Conservation (phyloP, 2,888 invertebrate genomes). For the Neoaliturus tenellus region DNA sequence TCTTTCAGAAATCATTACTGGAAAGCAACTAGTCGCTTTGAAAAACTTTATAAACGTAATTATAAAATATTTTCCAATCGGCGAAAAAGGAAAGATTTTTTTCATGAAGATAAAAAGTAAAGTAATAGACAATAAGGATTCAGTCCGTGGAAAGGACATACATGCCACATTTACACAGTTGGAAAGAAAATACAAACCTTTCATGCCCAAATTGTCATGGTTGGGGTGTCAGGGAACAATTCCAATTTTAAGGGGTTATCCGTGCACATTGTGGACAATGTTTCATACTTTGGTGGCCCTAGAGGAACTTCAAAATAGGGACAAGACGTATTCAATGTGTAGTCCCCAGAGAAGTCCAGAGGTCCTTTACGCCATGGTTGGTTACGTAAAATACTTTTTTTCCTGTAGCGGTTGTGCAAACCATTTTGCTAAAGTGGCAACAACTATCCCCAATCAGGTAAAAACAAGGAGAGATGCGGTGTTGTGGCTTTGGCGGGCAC, state of each 20-base stretch:
- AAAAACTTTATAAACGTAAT: background rate
- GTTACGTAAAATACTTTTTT: conserved; percentile 94
- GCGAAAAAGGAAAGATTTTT: background rate
- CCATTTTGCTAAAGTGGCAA: conserved; percentile 93
- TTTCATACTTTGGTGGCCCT: conserved; percentile 10
- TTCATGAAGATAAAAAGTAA: background rate
- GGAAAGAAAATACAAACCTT: background rate
- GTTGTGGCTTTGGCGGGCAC: conserved; percentile 96
- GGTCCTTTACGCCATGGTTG: conserved; percentile 88
- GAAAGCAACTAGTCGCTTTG: background rate
- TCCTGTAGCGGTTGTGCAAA: conserved; percentile 93
- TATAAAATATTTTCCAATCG: background rate
- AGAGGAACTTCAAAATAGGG: background rate
- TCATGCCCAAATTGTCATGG: background rate
- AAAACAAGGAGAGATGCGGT: conserved; percentile 84
- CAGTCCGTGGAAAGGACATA: background rate
- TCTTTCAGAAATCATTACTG: background rate
- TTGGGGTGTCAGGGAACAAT: background rate
- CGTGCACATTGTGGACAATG: background rate
- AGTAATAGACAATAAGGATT: background rate
- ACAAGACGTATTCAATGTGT: no score
- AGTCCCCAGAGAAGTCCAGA: conserved; percentile 75
- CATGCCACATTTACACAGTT: background rate
- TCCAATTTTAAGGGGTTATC: background rate
- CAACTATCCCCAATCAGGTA: conserved; percentile 82